Conservation (phyloP, 2,888 invertebrate species). For the Creontiades dilutus region DNA sequence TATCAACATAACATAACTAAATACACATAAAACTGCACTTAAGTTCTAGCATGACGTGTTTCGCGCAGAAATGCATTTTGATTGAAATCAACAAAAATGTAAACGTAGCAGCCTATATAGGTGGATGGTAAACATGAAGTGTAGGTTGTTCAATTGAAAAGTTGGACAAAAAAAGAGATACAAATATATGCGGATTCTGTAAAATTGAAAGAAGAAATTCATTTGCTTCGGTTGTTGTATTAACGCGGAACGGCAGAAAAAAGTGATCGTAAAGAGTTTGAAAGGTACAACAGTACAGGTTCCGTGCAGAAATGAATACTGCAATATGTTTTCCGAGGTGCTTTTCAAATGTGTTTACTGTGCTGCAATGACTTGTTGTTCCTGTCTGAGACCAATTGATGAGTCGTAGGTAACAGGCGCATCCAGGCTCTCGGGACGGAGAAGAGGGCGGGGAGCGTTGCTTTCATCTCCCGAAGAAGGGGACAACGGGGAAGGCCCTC, state of each 20-base stretch:
- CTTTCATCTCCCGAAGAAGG: slow-evolving; percentile 51
- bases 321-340: slow-evolving; percentile 1
- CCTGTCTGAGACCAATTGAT: slow-evolving; percentile 62
- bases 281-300: neutral
- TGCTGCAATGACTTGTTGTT: slow-evolving; percentile 51
- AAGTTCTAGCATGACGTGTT: no score
- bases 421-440: neutral
- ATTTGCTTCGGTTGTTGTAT: neutral
- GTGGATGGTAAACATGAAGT: no score
- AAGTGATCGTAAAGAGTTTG: no score
- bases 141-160: no score
- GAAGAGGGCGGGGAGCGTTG: slow-evolving; percentile 40
- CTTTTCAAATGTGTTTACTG: slow-evolving; percentile 33
- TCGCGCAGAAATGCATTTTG: no score
- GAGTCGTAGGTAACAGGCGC: slow-evolving; percentile 58
- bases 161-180: no score
- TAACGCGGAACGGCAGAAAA: no score
- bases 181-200: neutral
- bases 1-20: no score
- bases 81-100: no score
- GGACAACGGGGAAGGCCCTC: slow-evolving; percentile 12
- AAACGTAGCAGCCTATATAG: no score
- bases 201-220: neutral
- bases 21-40: no score
- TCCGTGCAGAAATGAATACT: slow-evolving; percentile 16